Evolutionary conservation across 2,797 vertebrate genomes (phyloP).

Genomic region (Onychomys arenicola): DNA sequence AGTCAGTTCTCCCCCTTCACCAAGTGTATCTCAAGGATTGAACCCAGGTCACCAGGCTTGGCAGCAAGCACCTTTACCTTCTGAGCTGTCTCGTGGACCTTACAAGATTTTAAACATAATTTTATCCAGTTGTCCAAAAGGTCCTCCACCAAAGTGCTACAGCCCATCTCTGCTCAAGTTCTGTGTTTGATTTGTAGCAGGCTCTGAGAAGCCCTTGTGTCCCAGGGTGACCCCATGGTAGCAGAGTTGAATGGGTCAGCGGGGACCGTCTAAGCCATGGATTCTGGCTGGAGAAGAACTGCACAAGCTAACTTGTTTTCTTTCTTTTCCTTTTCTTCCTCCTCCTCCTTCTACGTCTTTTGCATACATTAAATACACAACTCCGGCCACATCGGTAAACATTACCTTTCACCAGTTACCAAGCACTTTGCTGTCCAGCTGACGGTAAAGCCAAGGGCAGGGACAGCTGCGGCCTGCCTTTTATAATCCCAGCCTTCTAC

Average conservation of each 20-base stretch:
- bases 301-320: neutral
- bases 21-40: neutral
- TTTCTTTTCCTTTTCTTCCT: neutral
- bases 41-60: neutral
- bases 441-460: neutral
- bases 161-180: neutral
- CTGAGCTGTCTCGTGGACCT: neutral
- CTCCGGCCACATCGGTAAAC: neutral
- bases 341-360: neutral
- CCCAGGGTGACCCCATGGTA: neutral
- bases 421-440: neutral
- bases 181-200: neutral
- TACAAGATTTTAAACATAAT: constrained; percentile 22
- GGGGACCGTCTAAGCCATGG: neutral
- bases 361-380: constrained; percentile 15
- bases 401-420: neutral
- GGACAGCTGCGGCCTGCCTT: neutral
- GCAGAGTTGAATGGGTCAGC: neutral
- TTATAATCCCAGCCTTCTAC: neutral
- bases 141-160: neutral
- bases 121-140: neutral
- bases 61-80: neutral
- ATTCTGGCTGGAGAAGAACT: neutral
- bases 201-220: neutral
- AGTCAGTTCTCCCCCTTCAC: too few relatives aligned